These are phyloP conservation scores for Equus przewalskii DNA, from an alignment of 2,113 vertebrate genomes.

Conservation along the genomic window DNA sequence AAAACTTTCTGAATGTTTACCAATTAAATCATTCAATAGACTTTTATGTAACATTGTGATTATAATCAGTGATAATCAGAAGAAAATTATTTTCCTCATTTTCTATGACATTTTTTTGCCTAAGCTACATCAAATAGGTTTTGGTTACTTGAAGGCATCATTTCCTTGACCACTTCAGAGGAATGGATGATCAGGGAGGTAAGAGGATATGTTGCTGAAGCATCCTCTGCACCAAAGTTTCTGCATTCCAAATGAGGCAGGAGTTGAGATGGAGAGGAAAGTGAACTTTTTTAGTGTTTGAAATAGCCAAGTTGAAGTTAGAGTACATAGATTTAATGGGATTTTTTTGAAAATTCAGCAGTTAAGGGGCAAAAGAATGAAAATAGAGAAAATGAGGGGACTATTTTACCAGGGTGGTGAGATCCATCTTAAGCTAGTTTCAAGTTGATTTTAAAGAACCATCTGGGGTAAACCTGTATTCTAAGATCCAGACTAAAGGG, in stretches of 20 bases:
- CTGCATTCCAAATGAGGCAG: neutral
- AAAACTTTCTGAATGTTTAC: neutral
- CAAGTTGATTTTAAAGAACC: neutral
- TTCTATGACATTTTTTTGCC: neutral
- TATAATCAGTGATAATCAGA: neutral
- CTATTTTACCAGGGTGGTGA: neutral
- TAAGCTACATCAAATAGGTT: neutral
- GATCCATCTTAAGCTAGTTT: neutral
- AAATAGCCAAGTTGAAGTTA: neutral
- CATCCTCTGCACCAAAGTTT: neutral
- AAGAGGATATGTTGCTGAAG: rapidly evolving
- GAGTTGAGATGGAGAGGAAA: neutral
- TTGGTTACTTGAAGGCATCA: neutral
- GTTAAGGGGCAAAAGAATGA: neutral
- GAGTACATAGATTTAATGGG: neutral
- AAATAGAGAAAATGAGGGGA: neutral
- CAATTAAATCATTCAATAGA: neutral
- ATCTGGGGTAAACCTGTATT: neutral
- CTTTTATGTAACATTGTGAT: neutral
- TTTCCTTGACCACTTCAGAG: neutral
- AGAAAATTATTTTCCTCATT: neutral
- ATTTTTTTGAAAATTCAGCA: neutral
- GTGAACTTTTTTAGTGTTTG: neutral
- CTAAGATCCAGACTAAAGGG: neutral
- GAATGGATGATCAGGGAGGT: too few relatives aligned